Evolutionary conservation across 2,888 invertebrate species (phyloP).

Genomic region (Argynnis bischoffii): DNA sequence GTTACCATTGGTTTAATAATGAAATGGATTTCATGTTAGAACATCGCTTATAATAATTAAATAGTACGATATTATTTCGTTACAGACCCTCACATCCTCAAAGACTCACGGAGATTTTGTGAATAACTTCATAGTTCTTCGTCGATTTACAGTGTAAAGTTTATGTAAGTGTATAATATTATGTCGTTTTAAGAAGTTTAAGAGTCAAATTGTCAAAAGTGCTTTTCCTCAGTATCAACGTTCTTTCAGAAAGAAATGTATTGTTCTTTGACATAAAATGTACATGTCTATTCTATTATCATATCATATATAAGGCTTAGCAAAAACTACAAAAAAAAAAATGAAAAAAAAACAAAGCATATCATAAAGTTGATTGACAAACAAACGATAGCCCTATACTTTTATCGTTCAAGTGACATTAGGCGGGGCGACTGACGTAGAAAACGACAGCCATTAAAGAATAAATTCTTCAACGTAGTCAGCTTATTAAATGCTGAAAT

Average conservation of each 20-base stretch:
- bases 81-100: constrained; percentile 2
- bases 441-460: constrained; percentile 2
- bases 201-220: too few species aligned
- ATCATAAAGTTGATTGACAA: background rate
- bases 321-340: too few species aligned
- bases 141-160: too few species aligned
- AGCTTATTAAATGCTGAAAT: constrained; percentile 13
- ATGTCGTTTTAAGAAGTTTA: too few species aligned
- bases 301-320: too few species aligned
- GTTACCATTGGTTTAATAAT: too few species aligned
- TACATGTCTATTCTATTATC: too few species aligned
- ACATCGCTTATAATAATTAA: background rate
- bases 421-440: background rate
- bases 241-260: too few species aligned
- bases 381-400: background rate
- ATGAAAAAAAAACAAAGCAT: background rate
- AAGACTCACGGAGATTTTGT: background rate
- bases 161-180: too few species aligned
- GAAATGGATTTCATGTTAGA: background rate
- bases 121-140: too few species aligned
- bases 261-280: too few species aligned
- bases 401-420: background rate
- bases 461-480: constrained; percentile 10
- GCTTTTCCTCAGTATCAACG: too few species aligned
- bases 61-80: background rate